Evolutionary conservation across 2,888 invertebrate genomes (phyloP), one percentile per base, ranked within the genome.

Genomic region (Drosophila neonasuta): DNA sequence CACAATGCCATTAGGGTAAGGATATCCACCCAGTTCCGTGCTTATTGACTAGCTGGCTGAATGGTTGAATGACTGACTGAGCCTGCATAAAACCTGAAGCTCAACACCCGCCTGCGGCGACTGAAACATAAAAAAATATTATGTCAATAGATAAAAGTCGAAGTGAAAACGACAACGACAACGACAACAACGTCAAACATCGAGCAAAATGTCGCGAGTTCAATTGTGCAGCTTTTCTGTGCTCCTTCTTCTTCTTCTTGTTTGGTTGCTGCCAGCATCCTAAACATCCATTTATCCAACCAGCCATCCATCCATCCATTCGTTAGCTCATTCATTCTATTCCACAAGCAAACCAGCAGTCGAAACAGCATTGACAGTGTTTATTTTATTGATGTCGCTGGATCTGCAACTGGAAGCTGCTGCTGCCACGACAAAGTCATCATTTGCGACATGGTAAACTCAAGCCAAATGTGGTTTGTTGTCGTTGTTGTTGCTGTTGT

Each of bases 71-170:
- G 55, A 61, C 54, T 58, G 57, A 57, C 60, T 52, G 60, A 63
- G 62, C 66, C 67, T 48, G 74, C 74, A 70, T 70, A 57, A 74
- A 54, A 55, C 59, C 67, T 39, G 36, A 41, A 55, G 71, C 66
- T 71, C 57, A 60, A 71, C 66, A 73, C 57, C 36, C 51, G 73
- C 69, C 74, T 57, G 39, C 24, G 49, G 71, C 65, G 50, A 58
- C 51, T 32, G 29, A 62, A 57, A 61, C 82, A 81, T 77, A 81
- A 72, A 85, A 79, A 71, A 84, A 74, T 87, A 79, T 86, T 84
- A 80, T 84, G 86, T 87, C 83, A 86, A 85, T 80, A 85, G 87
- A 86, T 86, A 82, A 82, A 82, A 81, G 82, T 84, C 84, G 55
- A 79, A 76, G 69, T 65, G 80, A 65, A 62, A 68, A 71, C 48